phyloP scores from a whole-genome alignment of 2,113 vertebrate genomes.

The Pseudorectes ferrugineus region DNA sequence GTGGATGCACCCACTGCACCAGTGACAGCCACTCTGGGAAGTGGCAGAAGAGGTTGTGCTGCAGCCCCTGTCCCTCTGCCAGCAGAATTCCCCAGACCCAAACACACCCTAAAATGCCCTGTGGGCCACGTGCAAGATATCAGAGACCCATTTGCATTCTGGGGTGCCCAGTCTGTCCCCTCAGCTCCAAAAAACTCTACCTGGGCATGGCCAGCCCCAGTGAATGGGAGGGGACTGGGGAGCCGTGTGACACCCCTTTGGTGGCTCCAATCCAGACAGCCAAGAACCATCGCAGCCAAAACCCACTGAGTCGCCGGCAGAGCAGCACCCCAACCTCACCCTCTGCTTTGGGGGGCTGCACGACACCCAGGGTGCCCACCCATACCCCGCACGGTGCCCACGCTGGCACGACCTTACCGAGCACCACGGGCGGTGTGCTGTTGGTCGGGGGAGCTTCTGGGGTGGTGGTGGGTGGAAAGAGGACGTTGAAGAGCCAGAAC shows the following conservation, averaged over 20 bases:
- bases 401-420: not conserved
- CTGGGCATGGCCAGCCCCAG: not conserved
- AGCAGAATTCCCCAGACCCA: not conserved
- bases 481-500: slow-evolving; percentile 63
- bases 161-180: not conserved
- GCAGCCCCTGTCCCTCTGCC: not conserved
- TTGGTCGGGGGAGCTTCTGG: slow-evolving; percentile 58
- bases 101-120: not conserved
- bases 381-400: accelerated
- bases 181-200: not conserved
- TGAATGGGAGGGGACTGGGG: not conserved
- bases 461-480: slow-evolving; percentile 57
- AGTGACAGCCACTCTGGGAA: not conserved
- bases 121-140: not conserved
- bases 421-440: slow-evolving; percentile 51
- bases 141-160: not conserved
- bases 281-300: not conserved
- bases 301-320: accelerated
- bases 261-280: not conserved
- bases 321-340: accelerated
- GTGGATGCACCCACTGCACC: no score
- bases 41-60: not conserved
- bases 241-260: not conserved
- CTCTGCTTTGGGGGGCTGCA: accelerated
- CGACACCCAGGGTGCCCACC: not conserved